phyloP scores from a whole-genome alignment of 2,888 invertebrate species.

The Eristalis intricaria region DNA sequence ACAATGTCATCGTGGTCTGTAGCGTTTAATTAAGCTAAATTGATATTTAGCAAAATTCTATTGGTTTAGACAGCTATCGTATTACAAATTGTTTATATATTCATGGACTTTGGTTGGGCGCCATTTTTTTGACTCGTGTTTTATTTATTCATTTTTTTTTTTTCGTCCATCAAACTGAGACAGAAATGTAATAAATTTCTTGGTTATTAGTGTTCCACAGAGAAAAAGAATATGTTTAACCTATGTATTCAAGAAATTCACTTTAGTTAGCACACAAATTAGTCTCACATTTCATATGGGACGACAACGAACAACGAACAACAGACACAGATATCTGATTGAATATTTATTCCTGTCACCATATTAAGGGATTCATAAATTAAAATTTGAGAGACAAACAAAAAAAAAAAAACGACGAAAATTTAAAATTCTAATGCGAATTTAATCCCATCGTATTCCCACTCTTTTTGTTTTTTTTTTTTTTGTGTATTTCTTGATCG shows the following conservation, averaged over 20 bases:
- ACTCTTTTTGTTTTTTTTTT: neutral
- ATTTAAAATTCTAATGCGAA: constrained; percentile 63
- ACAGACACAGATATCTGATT: constrained; percentile 44
- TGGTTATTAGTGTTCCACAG: constrained; percentile 12
- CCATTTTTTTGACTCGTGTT: constrained; percentile 41
- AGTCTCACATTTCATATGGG: constrained; percentile 54
- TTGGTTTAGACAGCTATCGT: constrained; percentile 22
- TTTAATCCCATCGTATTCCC: constrained; percentile 60
- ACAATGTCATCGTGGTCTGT: neutral
- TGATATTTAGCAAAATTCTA: constrained; percentile 38
- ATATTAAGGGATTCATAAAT: constrained; percentile 54
- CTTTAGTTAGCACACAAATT: constrained; percentile 45
- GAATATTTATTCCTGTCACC: constrained; percentile 44
- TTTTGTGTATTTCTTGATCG: neutral
- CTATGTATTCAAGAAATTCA: constrained; percentile 31
- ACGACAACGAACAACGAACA: constrained; percentile 9
- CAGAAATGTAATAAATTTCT: constrained; percentile 37
- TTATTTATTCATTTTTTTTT: neutral
- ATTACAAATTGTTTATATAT: constrained; percentile 16
- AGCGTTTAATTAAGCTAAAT: constrained; percentile 9
- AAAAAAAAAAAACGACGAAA: constrained; percentile 5
- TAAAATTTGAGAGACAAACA: constrained; percentile 7
- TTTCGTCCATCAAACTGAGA: neutral
- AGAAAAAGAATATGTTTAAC: neutral
- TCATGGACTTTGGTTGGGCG: constrained; percentile 30